Conservation (phyloP, 1,140 invertebrate species). For the Brachionus calyciflorus region DNA sequence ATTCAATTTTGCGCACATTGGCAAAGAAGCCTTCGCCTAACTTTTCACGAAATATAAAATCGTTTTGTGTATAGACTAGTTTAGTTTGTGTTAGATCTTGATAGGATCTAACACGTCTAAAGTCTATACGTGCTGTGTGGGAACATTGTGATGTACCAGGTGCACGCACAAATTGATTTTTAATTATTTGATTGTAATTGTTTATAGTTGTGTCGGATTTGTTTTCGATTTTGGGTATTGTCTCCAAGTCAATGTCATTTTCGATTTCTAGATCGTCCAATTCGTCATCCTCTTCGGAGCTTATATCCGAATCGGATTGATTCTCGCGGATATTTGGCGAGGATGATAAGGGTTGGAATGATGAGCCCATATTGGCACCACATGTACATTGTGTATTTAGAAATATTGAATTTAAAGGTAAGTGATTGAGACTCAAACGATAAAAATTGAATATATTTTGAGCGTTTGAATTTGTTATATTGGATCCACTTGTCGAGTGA, state of each 20-base stretch:
- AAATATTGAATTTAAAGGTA: constrained; percentile 3
- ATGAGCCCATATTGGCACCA: not conserved
- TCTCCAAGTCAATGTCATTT: not conserved
- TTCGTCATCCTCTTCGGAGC: not conserved
- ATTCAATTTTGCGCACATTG: not conserved
- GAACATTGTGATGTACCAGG: constrained; percentile 13
- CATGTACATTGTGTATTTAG: constrained; percentile 11
- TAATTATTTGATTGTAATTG: not conserved
- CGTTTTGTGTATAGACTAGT: constrained; percentile 2
- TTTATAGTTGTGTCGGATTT: not conserved
- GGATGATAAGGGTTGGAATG: not conserved
- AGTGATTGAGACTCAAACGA: not conserved
- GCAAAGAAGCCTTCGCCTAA: constrained; percentile 42
- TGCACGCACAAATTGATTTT: not conserved
- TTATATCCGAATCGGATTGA: constrained; percentile 1
- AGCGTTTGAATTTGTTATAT: not conserved
- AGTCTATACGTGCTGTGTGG: constrained; percentile 24
- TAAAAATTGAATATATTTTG: constrained; percentile 19
- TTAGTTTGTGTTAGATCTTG: not conserved
- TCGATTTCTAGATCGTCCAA: constrained; percentile 2
- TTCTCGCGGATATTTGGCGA: not conserved
- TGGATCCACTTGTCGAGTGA: not conserved
- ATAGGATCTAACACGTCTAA: not conserved
- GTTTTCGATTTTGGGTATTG: not conserved
- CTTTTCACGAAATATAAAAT: constrained; percentile 29